Conservation (phyloP, 2,888 invertebrate genomes). For the Altica lythri region DNA sequence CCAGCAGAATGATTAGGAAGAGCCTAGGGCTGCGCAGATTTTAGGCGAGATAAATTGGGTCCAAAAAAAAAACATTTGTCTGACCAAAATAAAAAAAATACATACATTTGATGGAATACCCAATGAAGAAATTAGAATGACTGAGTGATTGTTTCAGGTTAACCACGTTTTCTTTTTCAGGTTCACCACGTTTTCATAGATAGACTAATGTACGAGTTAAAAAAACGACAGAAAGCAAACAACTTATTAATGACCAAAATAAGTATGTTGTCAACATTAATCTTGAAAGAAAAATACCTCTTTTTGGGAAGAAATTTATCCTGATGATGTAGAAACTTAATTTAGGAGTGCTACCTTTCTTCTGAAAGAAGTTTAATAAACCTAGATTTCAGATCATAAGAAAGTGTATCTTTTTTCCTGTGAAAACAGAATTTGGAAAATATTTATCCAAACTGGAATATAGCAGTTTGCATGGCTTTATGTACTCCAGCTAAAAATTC, state of each 20-base stretch:
- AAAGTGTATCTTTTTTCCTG: slow-evolving; percentile 11
- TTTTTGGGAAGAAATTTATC: slow-evolving; percentile 33
- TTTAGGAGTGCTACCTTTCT: slow-evolving; percentile 37
- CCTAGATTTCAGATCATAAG: slow-evolving; percentile 33
- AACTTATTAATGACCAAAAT: slow-evolving; percentile 32
- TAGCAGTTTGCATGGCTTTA: too few relatives aligned
- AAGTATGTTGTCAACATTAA: slow-evolving; percentile 3
- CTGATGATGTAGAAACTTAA: slow-evolving; percentile 37
- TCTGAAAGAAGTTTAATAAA: slow-evolving; percentile 32
- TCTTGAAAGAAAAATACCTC: slow-evolving; percentile 12
- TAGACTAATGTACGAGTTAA: not conserved
- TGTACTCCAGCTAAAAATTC: too few relatives aligned
- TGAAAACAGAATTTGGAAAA: too few relatives aligned
- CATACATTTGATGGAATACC: slow-evolving; percentile 6
- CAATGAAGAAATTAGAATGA: slow-evolving; percentile 2
- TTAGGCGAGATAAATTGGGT: too few relatives aligned
- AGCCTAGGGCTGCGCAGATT: too few relatives aligned
- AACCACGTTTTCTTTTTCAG: too few relatives aligned
- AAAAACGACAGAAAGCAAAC: not conserved
- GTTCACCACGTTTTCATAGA: not conserved
- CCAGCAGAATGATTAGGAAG: too few relatives aligned
- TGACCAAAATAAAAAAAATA: slow-evolving; percentile 24
- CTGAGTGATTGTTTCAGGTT: slow-evolving; percentile 3
- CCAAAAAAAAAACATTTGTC: too few relatives aligned
- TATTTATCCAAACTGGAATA: too few relatives aligned